Evolutionary conservation across 2,797 vertebrate genomes (phyloP).

Genomic region (Rhynchotus rufescens): DNA sequence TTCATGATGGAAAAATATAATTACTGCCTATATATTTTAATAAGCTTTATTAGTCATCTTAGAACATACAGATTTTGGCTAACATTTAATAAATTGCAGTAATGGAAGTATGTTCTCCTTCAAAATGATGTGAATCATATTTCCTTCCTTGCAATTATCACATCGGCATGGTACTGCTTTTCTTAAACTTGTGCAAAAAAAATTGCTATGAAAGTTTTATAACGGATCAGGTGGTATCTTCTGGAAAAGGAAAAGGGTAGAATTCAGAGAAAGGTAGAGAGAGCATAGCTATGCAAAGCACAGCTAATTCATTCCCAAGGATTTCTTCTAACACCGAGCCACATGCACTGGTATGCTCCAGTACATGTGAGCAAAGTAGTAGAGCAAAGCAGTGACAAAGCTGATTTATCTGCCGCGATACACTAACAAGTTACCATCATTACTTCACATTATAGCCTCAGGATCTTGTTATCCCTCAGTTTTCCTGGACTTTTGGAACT

Average conservation of each 20-base stretch:
- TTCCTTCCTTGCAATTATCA: neutral
- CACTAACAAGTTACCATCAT: neutral
- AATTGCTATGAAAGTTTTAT: neutral
- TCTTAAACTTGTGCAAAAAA: neutral
- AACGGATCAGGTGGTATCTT: neutral
- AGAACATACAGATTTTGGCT: neutral
- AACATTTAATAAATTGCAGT: neutral
- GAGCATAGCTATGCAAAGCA: neutral
- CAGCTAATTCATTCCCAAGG: neutral
- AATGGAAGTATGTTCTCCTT: neutral
- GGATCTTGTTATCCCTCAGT: neutral
- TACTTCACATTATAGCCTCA: neutral
- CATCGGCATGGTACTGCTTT: neutral
- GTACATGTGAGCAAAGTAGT: neutral
- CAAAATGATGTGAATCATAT: neutral
- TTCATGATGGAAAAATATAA: neutral
- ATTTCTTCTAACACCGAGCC: neutral
- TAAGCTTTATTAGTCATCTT: neutral
- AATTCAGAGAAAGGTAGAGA: neutral
- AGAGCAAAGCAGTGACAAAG: neutral
- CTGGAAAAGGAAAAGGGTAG: neutral
- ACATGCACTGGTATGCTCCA: neutral
- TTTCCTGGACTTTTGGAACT: neutral
- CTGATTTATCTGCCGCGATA: neutral
- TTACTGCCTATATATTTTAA: neutral